Evolutionary conservation across 2,797 vertebrate genomes (phyloP).

Genomic region (Otus scops): DNA sequence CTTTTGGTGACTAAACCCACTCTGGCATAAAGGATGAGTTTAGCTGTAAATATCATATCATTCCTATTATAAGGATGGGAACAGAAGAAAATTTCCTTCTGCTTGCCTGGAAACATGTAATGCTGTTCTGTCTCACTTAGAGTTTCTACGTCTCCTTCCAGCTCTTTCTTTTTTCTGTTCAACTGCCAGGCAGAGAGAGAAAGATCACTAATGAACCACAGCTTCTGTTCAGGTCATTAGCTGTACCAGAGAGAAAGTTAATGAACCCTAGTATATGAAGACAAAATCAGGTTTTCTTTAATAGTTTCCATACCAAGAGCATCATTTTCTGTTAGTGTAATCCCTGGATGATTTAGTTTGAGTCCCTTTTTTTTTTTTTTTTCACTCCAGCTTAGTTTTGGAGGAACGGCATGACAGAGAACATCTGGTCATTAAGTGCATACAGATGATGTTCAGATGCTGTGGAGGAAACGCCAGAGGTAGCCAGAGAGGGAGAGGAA

Average conservation of each 20-base stretch:
- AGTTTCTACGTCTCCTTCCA: constrained; percentile 29
- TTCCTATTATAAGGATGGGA: neutral
- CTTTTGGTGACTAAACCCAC: neutral
- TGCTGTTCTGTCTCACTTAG: neutral
- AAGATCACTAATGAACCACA: constrained; percentile 70
- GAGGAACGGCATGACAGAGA: constrained; percentile 25
- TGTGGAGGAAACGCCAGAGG: neutral
- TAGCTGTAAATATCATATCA: neutral
- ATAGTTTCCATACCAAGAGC: constrained; percentile 68
- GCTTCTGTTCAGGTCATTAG: constrained; percentile 73
- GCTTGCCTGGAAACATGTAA: neutral
- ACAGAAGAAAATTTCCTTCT: constrained; percentile 5
- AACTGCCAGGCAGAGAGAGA: constrained; percentile 60
- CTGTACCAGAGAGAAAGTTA: constrained; percentile 72
- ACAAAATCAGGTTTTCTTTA: constrained; percentile 74
- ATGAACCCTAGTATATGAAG: constrained; percentile 72
- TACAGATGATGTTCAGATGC: constrained; percentile 39
- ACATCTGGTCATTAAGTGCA: constrained; percentile 65
- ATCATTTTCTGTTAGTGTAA: constrained; percentile 71
- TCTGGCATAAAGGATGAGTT: neutral
- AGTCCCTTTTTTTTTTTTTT: neutral
- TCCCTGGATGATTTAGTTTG: constrained; percentile 63
- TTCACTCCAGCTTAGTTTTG: neutral
- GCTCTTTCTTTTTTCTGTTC: constrained; percentile 43
- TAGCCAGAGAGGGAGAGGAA: neutral